Evolutionary conservation across 2,113 vertebrate genomes (phyloP).

Genomic region (Hypanus sabinus): DNA sequence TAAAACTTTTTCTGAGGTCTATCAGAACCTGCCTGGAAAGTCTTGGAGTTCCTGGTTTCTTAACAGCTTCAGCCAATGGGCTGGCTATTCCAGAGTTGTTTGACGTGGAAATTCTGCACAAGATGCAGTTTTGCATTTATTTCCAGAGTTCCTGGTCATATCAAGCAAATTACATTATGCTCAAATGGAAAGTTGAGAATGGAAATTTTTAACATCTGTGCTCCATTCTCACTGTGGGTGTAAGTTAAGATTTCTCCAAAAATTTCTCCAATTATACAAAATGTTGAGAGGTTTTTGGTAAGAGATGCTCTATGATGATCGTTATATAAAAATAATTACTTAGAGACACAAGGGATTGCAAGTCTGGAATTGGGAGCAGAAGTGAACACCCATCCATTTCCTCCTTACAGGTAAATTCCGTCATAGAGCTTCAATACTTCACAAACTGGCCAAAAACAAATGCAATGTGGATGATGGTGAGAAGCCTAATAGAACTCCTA

Average conservation of each 20-base stretch:
- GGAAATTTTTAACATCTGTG: background rate
- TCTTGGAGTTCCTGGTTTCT: background rate
- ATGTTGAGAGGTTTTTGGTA: background rate
- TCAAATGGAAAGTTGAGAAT: background rate
- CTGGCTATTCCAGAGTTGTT: background rate
- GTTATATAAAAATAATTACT: background rate
- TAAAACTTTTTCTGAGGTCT: too few relatives aligned
- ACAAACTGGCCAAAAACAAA: conserved; percentile 98
- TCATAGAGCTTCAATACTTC: conserved; percentile 93
- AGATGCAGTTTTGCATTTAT: background rate
- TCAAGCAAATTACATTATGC: background rate
- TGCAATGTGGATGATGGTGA: conserved; percentile 89
- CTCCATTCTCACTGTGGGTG: too few relatives aligned
- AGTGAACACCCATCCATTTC: background rate
- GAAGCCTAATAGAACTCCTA: conserved; percentile 78
- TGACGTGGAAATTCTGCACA: background rate
- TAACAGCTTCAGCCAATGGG: background rate
- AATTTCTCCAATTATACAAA: background rate
- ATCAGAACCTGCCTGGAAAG: background rate
- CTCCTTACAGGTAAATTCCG: conserved; percentile 82
- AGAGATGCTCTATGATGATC: too few relatives aligned
- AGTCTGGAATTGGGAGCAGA: background rate
- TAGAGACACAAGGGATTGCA: too few relatives aligned
- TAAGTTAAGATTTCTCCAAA: background rate
- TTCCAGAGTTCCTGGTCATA: background rate